phyloP scores from a whole-genome alignment of 2,113 vertebrate genomes.

The Spizaetus ornatus region DNA sequence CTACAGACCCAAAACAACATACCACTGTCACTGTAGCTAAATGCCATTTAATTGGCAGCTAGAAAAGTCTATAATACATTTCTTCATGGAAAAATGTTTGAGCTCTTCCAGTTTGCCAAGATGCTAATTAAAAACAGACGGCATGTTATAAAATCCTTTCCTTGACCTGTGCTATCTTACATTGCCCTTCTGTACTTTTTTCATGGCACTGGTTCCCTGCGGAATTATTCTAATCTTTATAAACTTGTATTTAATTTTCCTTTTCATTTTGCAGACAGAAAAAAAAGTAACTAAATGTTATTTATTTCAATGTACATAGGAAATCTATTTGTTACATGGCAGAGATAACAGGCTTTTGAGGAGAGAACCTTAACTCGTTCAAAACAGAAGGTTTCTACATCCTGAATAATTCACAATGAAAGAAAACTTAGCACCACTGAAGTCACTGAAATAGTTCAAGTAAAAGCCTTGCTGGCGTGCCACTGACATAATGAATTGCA shows the following conservation, averaged over 20 bases:
- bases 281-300: neutral
- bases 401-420: constrained; percentile 29
- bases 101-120: constrained; percentile 49
- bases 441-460: neutral
- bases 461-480: neutral
- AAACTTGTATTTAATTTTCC: constrained; percentile 12
- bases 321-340: neutral
- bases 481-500: neutral
- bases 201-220: neutral
- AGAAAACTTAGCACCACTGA: neutral
- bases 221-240: constrained; percentile 5
- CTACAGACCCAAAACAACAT: constrained; percentile 52
- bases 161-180: constrained; percentile 48
- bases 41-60: constrained; percentile 61
- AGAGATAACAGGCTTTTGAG: constrained; percentile 9
- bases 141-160: constrained; percentile 32
- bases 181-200: constrained; percentile 45
- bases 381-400: neutral
- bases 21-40: constrained; percentile 48
- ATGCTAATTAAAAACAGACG: constrained; percentile 57
- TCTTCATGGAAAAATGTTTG: constrained; percentile 53
- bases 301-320: constrained; percentile 11
- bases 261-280: neutral
- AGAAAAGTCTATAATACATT: constrained; percentile 41
- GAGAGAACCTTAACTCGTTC: neutral